Evolutionary conservation across 2,113 vertebrate species (phyloP).

Genomic region (Elachura formosa): DNA sequence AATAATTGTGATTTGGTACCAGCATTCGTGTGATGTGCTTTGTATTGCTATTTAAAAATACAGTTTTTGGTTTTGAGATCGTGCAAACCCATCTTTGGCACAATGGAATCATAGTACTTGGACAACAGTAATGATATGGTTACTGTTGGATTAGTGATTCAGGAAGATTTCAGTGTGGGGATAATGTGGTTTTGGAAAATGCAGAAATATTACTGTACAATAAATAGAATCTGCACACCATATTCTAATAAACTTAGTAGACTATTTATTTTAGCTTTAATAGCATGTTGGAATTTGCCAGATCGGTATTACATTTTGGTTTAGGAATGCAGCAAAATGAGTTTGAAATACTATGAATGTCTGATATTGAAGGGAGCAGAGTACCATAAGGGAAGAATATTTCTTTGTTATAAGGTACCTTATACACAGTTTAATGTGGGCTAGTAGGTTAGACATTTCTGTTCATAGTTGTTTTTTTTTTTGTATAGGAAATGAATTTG

Average conservation of each 20-base stretch:
- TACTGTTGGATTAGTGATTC: not conserved
- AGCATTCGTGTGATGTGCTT: not conserved
- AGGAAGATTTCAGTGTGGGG: not conserved
- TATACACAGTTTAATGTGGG: not conserved
- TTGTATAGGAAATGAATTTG: not conserved
- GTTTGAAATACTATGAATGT: not conserved
- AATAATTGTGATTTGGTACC: not conserved
- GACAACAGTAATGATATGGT: not conserved
- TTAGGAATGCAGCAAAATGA: not conserved
- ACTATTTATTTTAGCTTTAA: not conserved
- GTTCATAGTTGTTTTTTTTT: not conserved
- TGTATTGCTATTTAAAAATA: not conserved
- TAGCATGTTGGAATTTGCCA: not conserved
- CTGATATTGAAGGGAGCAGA: not conserved
- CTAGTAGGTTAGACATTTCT: not conserved
- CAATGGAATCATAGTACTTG: not conserved
- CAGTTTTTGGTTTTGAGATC: not conserved
- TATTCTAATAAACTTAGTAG: not conserved
- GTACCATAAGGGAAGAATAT: not conserved
- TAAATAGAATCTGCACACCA: not conserved
- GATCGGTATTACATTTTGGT: not conserved
- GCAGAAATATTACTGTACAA: rapidly evolving
- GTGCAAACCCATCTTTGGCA: not conserved
- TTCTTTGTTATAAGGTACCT: not conserved
- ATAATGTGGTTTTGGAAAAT: not conserved